Percentiles rank a stretch among this genome's conserved stretches.
These are phyloP conservation scores for Melanocharis versteri DNA, from an alignment of 2,113 vertebrate species.

Conservation along the genomic window DNA sequence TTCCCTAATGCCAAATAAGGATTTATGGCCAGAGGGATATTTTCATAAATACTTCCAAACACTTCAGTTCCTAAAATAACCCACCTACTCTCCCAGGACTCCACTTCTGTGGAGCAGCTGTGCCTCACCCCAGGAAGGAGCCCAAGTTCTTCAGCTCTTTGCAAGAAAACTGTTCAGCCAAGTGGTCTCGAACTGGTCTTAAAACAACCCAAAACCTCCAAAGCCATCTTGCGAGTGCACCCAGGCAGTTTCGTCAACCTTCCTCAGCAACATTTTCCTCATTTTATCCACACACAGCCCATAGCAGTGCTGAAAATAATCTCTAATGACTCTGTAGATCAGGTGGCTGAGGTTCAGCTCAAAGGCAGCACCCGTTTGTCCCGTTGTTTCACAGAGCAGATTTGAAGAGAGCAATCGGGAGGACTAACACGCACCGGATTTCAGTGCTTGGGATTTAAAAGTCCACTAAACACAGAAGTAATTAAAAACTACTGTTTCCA, in stretches of 20 bases:
- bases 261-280: neutral
- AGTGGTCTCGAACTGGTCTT: accelerated
- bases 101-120: neutral
- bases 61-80: neutral
- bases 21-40: neutral
- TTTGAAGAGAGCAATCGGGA: neutral
- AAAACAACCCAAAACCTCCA: neutral
- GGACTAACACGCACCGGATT: neutral
- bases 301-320: neutral
- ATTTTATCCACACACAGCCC: neutral
- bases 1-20: neutral
- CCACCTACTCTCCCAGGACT: neutral
- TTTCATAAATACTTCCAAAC: neutral
- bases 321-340: accelerated
- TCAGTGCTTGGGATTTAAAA: neutral
- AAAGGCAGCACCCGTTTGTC: neutral
- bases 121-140: neutral
- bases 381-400: accelerated
- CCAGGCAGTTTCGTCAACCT: neutral
- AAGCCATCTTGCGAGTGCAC: neutral
- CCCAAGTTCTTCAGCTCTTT: neutral
- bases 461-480: conserved; percentile 18
- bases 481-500: conserved; percentile 21
- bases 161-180: neutral
- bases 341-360: neutral